Conservation (phyloP, 2,113 vertebrate genomes). For the Cryptomyrus ogoouensis region DNA sequence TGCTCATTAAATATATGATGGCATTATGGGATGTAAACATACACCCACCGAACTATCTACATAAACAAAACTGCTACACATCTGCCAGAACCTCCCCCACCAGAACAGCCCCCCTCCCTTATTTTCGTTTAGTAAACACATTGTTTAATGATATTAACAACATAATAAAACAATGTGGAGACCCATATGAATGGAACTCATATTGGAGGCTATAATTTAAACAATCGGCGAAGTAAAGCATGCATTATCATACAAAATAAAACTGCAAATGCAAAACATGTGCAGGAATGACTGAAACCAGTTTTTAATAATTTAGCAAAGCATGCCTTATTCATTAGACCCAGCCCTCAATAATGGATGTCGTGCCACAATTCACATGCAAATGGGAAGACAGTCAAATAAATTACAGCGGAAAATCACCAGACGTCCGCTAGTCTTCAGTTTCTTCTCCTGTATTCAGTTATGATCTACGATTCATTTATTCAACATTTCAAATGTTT, state of each 20-base stretch:
- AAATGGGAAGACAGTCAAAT: not conserved
- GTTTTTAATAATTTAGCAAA: slow-evolving; percentile 6
- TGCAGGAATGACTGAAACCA: not conserved
- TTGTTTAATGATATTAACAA: not conserved
- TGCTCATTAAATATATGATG: not conserved
- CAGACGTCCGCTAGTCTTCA: not conserved
- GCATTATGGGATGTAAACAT: not conserved
- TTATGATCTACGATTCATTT: not conserved
- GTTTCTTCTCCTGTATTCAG: not conserved
- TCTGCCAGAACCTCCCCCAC: not conserved
- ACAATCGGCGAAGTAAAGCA: not conserved
- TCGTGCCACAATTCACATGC: not conserved
- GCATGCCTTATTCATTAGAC: not conserved
- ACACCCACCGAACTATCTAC: not conserved
- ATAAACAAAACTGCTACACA: not conserved
- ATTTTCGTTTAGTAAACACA: not conserved
- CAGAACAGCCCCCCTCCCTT: not conserved
- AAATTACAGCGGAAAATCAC: not conserved
- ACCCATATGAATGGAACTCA: not conserved
- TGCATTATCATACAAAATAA: not conserved
- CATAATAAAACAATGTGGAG: not conserved
- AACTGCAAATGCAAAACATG: not conserved
- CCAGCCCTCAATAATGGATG: not conserved
- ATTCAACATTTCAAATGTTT: not conserved
- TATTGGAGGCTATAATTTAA: not conserved